phyloP scores from a whole-genome alignment of 2,797 vertebrate species.

The Mormyrus proboscirostris region DNA sequence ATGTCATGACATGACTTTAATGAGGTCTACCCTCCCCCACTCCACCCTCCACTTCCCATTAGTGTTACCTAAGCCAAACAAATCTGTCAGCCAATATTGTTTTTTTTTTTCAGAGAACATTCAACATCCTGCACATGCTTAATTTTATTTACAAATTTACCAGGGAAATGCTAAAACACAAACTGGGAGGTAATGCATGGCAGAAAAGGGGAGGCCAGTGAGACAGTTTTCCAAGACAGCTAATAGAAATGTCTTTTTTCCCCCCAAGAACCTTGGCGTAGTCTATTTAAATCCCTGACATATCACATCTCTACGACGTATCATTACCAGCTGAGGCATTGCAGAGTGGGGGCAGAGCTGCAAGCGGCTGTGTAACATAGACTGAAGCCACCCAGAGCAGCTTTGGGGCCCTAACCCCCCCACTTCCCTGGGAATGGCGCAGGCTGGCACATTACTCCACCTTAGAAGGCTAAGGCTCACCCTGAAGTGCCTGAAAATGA shows the following conservation, averaged over 20 bases:
- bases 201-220: not conserved
- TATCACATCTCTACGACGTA: not conserved
- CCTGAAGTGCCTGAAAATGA: not conserved
- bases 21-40: not conserved
- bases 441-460: not conserved
- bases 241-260: not conserved
- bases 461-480: not conserved
- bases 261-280: not conserved
- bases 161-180: not conserved
- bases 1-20: not conserved
- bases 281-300: constrained; percentile 7
- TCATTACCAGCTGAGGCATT: not conserved
- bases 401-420: not conserved
- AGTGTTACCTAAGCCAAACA: not conserved
- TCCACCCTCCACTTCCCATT: not conserved
- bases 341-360: not conserved
- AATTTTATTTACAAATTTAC: not conserved
- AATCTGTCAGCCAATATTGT: not conserved
- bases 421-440: not conserved
- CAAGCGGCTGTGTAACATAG: not conserved
- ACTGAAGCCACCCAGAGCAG: not conserved
- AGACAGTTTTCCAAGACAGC: constrained; percentile 6
- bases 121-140: not conserved
- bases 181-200: not conserved
- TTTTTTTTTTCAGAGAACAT: not conserved